Conservation (phyloP, 2,113 vertebrate species). For the Himantopus leucocephalus region DNA sequence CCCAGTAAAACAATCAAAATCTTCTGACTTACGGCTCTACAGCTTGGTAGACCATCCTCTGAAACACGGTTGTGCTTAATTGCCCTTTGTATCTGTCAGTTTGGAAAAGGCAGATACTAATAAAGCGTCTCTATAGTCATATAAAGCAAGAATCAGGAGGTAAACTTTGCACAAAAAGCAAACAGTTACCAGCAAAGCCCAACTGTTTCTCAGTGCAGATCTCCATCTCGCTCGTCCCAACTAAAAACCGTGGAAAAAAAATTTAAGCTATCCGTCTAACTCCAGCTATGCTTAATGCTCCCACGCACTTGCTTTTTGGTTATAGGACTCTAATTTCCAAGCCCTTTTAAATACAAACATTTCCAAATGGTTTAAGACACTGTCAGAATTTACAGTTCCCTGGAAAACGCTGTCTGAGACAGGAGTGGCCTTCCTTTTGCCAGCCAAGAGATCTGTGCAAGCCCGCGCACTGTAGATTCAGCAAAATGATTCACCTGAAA, state of each 20-base stretch:
- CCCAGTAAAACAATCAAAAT: neutral
- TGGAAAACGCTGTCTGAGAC: neutral
- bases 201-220: neutral
- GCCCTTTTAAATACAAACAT: neutral
- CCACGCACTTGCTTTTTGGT: neutral
- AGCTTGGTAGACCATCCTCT: neutral
- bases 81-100: neutral
- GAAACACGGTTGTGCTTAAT: neutral
- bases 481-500: conserved; percentile 47
- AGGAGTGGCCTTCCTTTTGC: neutral
- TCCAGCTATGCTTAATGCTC: neutral
- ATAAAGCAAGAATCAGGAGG: neutral
- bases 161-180: neutral
- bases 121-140: fast-evolving
- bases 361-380: neutral
- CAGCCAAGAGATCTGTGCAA: neutral
- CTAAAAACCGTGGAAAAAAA: neutral
- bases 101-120: neutral
- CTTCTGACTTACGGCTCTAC: neutral
- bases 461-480: neutral
- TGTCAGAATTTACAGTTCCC: neutral
- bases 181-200: neutral
- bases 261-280: neutral
- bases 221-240: neutral
- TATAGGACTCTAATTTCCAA: neutral